phyloP scores from a whole-genome alignment of 2,888 invertebrate species.

The Acanthosoma haemorrhoidale region DNA sequence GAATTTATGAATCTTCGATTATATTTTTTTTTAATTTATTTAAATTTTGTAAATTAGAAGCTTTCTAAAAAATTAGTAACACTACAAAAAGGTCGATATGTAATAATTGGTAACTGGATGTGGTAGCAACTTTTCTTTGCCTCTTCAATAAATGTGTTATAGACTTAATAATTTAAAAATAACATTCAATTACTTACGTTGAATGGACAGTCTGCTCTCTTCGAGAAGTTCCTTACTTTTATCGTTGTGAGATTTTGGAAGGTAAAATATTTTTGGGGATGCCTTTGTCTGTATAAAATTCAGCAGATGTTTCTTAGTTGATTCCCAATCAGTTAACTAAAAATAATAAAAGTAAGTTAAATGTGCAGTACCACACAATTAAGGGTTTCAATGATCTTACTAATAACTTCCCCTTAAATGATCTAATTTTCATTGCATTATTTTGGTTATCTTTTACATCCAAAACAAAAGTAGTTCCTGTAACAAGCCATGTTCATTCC shows the following conservation, averaged over 20 bases:
- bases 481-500: too few relatives aligned
- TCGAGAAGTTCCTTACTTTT: slow-evolving; percentile 61
- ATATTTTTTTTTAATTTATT: slow-evolving; percentile 19
- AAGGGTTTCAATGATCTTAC: too few relatives aligned
- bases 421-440: too few relatives aligned
- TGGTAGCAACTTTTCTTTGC: too few relatives aligned
- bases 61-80: background rate
- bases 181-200: slow-evolving; percentile 52
- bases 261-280: slow-evolving; percentile 80
- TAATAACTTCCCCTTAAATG: too few relatives aligned
- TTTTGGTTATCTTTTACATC: too few relatives aligned
- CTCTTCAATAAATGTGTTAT: too few relatives aligned
- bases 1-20: too few relatives aligned
- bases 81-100: background rate
- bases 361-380: too few relatives aligned
- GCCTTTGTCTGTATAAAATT: slow-evolving; percentile 83
- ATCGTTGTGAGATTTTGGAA: slow-evolving; percentile 72
- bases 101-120: too few relatives aligned
- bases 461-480: too few relatives aligned
- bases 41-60: background rate
- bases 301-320: slow-evolving; percentile 65
- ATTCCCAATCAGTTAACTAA: slow-evolving; percentile 72
- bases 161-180: too few relatives aligned
- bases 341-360: slow-evolving; percentile 39
- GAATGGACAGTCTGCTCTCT: slow-evolving; percentile 58